Conservation (phyloP, 2,797 vertebrate genomes). For the Morus bassanus region DNA sequence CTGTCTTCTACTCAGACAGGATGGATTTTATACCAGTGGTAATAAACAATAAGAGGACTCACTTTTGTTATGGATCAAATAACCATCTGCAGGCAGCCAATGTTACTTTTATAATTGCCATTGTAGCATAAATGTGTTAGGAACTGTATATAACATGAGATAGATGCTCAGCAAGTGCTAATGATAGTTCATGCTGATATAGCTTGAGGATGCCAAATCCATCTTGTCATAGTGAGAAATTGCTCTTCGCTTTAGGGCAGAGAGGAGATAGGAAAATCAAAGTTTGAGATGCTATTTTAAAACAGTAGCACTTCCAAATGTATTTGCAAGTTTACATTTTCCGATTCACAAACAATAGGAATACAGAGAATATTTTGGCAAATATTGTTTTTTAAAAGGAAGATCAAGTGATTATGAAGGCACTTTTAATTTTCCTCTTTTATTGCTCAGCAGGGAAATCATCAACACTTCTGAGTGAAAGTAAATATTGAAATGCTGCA, state of each 20-base stretch:
- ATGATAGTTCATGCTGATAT: not conserved
- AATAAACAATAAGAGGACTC: slow-evolving; percentile 19
- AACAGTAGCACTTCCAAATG: slow-evolving; percentile 16
- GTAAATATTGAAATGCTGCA: slow-evolving; percentile 67
- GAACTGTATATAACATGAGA: slow-evolving; percentile 33
- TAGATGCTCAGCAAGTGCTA: slow-evolving; percentile 33
- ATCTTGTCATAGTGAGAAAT: slow-evolving; percentile 22
- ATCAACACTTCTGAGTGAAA: slow-evolving; percentile 43
- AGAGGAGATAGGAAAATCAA: not conserved
- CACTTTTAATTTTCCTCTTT: slow-evolving; percentile 45
- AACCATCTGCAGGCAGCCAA: slow-evolving; percentile 3
- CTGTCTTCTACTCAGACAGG: slow-evolving; percentile 38
- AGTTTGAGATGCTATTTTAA: not conserved
- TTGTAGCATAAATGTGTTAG: not conserved
- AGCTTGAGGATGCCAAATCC: slow-evolving; percentile 1
- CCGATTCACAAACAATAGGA: slow-evolving; percentile 21
- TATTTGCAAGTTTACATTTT: not conserved
- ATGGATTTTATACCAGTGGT: not conserved
- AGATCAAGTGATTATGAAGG: slow-evolving; percentile 29
- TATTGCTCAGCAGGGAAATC: slow-evolving; percentile 40
- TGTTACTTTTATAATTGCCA: slow-evolving; percentile 12
- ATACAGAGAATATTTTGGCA: slow-evolving; percentile 28
- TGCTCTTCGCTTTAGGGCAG: not conserved
- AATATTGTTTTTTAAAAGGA: slow-evolving; percentile 43
- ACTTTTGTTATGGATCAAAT: slow-evolving; percentile 45